Base-by-base conservation (phyloP, 2,888 invertebrate species). In the Nomada goodeniana region DNA sequence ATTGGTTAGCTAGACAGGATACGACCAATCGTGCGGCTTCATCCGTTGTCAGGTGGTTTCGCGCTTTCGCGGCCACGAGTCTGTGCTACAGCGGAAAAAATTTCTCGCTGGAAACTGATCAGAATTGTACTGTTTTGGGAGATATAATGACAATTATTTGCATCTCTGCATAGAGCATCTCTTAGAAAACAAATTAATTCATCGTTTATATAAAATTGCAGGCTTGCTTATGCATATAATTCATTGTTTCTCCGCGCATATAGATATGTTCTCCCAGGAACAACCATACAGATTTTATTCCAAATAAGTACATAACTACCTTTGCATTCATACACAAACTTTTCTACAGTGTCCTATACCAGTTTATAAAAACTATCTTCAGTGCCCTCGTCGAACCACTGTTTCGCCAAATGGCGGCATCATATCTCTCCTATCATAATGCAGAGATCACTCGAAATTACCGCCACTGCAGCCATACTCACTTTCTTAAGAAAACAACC, bases 11-110 rank as follows among this genome's bases (percentile, higher is more conserved):
- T 36, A 11, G 10, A 10, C 20, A 7, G 9, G 9, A 10, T 9
- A 7, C 63, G 20, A 42, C 85, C 85, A 86, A 85, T 85, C 70
- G 29, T 71, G 44, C 26, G 57, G n/a, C 10, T n/a, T 23, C 23
- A 13, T 57, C 55, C 23, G 26, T 83, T 47, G 55, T 78, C 70
- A 69, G 67, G 80, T 53, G 80, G 68, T 63, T 57, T 29, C 55
- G 60, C 60, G 44, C 7, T 55, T 53, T 61, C 50, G 26, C 44
- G 23, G 26, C n/a, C 29, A 44, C 60, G 26, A 44, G 15, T 26
- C 18, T 10, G 47, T 20, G 72, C 23, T 55, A 68, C 68, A 53
- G n/a, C 44, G 70, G 26, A 53, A 68, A 76, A 73, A 63, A 73
- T 71, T 47, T 23, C 15, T 78, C 55, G 20, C 57, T 23, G 53